Evolutionary conservation across 2,888 invertebrate genomes (phyloP).

Genomic region (Sinelater perroti): DNA sequence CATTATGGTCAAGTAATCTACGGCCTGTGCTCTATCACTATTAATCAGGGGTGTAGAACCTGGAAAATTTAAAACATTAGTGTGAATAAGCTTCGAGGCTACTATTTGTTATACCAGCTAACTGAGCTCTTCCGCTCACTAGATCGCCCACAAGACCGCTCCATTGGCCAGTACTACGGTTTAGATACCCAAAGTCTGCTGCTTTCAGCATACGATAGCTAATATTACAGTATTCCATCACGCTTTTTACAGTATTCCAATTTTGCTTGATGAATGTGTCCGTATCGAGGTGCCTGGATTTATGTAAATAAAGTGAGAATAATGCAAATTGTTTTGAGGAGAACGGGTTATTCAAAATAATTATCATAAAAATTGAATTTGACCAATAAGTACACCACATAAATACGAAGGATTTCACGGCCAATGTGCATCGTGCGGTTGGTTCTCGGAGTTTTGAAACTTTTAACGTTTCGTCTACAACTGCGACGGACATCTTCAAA

Average conservation of each 20-base stretch:
- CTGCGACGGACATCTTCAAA: too few relatives aligned
- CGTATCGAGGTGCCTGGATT: not conserved
- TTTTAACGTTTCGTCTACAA: too few relatives aligned
- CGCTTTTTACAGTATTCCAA: not conserved
- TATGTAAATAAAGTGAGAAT: too few relatives aligned
- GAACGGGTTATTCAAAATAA: too few relatives aligned
- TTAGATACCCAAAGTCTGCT: slow-evolving; percentile 1
- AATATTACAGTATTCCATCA: slow-evolving; percentile 11
- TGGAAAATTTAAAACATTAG: not conserved
- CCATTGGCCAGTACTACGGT: slow-evolving; percentile 3
- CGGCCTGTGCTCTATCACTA: slow-evolving; percentile 47
- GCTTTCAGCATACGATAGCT: not conserved
- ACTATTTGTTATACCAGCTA: not conserved
- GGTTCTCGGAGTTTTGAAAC: too few relatives aligned
- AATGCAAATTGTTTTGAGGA: too few relatives aligned
- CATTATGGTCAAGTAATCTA: slow-evolving; percentile 67
- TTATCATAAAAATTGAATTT: too few relatives aligned
- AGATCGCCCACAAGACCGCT: slow-evolving; percentile 1
- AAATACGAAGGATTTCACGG: too few relatives aligned
- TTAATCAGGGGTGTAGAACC: slow-evolving; percentile 2
- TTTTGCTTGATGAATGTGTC: slow-evolving; percentile 9
- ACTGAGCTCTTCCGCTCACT: not conserved
- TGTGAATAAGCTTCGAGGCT: too few relatives aligned
- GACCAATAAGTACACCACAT: too few relatives aligned
- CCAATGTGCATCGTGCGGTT: too few relatives aligned